Base-by-base conservation (phyloP, 2,113 vertebrate genomes). In the Tachuris rubrigastra region DNA sequence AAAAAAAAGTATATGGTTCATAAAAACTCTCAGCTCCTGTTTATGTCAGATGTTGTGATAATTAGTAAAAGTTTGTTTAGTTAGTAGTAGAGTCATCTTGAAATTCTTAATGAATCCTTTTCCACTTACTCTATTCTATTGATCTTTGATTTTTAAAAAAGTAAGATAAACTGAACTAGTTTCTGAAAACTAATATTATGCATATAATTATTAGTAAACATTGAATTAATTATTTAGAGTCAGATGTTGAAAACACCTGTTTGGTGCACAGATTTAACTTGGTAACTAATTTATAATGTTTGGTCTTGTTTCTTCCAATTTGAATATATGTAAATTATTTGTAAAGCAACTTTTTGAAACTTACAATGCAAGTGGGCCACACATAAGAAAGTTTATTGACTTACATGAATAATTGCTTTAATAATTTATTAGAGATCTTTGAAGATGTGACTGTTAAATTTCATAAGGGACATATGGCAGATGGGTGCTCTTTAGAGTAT, bases 381-480 rank as follows among this genome's bases (percentile, higher is more conserved):
- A 79, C 16, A 31, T 60, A 79, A 71, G 31, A 66, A 27, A 80
- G 13, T 77, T 87, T 67, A 79, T 74, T 91, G 39, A 42, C 22
- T 87, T 87, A 39, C 42, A 74, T 66, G 53, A 89, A 74, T 82
- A 71, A 79, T 59, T 87, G 33, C 8, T 75, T 94, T 67, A 81
- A 81, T 87, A 74, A 77, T 91, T 83, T 56, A 65, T 56, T 73
- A 30, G 63, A 77, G n/a, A 76, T 80, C 33, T 96, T 94, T 90
- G 75, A 90, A 88, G 58, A 86, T 0, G 0, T 24, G 39, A 37
- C 27, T 91, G 20, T 53, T 84, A 75, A 37, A 23, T 85, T 93
- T 85, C 27, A 35, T 52, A 27, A 19, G 30, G 72, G 35, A 60
- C 82, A 83, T 47, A 88, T 39, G 46, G 75, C 63, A 92, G 62